phyloP scores from a whole-genome alignment of 2,113 vertebrate species.

The Vireo altiloquus region DNA sequence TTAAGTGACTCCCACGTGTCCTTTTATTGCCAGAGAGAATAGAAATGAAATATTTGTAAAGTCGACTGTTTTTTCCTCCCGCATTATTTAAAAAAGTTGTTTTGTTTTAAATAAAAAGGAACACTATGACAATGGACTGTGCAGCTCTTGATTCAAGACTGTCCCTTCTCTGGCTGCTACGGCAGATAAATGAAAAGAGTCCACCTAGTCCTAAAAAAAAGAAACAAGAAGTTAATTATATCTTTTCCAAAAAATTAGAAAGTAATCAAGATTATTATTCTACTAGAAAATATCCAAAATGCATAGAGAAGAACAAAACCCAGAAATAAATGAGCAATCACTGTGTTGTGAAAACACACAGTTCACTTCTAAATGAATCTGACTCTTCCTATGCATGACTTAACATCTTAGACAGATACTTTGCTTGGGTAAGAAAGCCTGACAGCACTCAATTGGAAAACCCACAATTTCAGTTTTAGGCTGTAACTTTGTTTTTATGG shows the following conservation, averaged over 20 bases:
- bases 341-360: neutral
- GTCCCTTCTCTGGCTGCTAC: neutral
- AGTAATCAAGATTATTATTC: neutral
- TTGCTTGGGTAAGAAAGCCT: neutral
- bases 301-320: neutral
- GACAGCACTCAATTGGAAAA: neutral
- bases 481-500: neutral
- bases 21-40: neutral
- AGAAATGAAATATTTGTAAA: neutral
- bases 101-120: neutral
- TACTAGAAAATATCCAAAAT: neutral
- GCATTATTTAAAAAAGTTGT: neutral
- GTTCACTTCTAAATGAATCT: neutral
- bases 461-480: neutral
- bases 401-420: neutral
- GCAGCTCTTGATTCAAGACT: neutral
- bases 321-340: neutral
- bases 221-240: neutral
- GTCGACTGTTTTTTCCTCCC: neutral
- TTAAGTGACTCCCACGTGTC: neutral
- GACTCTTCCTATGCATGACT: neutral
- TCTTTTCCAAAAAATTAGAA: neutral
- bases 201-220: neutral
- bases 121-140: neutral
- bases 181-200: neutral